These are phyloP conservation scores for Unio delphinus DNA, from an alignment of 2,888 invertebrate genomes.

Conservation along the genomic window DNA sequence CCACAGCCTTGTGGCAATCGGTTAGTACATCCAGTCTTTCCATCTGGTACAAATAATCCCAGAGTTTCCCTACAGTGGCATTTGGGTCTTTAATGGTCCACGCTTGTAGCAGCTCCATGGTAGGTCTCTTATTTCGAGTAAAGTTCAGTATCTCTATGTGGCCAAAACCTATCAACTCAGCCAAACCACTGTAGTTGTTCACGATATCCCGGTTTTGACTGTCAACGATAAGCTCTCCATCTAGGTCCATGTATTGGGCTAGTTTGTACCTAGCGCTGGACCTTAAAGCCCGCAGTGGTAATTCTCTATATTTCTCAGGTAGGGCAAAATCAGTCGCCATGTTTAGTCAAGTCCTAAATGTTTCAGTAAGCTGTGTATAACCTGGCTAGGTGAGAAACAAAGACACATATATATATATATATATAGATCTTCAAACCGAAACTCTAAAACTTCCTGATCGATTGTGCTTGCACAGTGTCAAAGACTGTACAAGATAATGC, in stretches of 20 bases:
- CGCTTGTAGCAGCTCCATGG: constrained; percentile 18
- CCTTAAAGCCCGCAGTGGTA: constrained; percentile 22
- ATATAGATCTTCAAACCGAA: too few relatives aligned
- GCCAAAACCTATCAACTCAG: constrained; percentile 30
- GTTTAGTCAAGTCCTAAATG: too few relatives aligned
- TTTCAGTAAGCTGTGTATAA: too few relatives aligned
- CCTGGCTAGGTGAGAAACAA: too few relatives aligned
- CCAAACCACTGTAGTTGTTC: constrained; percentile 32
- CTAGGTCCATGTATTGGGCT: constrained; percentile 20
- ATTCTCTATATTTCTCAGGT: constrained; percentile 7
- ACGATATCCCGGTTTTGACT: constrained; percentile 15
- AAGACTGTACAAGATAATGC: too few relatives aligned
- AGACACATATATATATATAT: too few relatives aligned
- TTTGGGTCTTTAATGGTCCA: constrained; percentile 20
- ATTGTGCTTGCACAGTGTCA: too few relatives aligned
- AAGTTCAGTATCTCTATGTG: constrained; percentile 30
- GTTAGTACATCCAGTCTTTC: constrained; percentile 30
- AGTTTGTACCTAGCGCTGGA: constrained; percentile 18
- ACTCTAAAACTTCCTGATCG: too few relatives aligned
- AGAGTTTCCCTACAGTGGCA: constrained; percentile 27
- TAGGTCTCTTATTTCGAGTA: constrained; percentile 18
- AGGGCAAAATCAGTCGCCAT: not conserved
- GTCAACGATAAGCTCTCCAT: constrained; percentile 19
- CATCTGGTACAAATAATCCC: constrained; percentile 21
- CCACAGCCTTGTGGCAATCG: constrained; percentile 27